Base-by-base conservation (phyloP, 1,140 invertebrate genomes). In the Caenorhabditis brenneri region DNA sequence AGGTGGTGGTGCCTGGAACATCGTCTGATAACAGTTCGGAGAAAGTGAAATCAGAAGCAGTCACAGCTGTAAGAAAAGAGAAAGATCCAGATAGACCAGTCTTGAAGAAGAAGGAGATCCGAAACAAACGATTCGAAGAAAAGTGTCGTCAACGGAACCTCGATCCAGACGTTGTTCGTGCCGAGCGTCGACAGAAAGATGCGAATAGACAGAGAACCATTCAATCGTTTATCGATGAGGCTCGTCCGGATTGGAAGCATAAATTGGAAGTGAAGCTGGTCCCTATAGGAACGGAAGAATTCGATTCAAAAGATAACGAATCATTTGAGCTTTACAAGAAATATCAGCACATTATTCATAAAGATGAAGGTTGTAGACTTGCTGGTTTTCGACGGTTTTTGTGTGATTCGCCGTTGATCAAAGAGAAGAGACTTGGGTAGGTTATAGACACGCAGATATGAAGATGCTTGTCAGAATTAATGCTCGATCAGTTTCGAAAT, bases 271-370 rank as follows among this genome's bases (percentile, higher is more conserved):
- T 82, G 0, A 49, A 65, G 42, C 33, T 84, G 2, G 78, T 84
- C 0, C 3, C 36, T 10, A 12, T 69, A 1, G 22, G n/a, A n/a
- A 55, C 55, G 4, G 12, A 33, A 16, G 93, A 92, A 88, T 95
- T 95, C 93, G 88, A 93, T 81, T 92, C 92, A 80, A 93, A 93
- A 24, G 92, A 94, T 55, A 93, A 94, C 84, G 93, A 92, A 87
- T 80, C 79, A 31, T 84, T 78, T 7, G 46, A 86, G 12, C 42
- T 86, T 15, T 86, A 81, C 42, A 84, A 93, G 91, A 95, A 95
- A 91, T 99, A 99, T 93, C 96, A 98, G 93, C 94, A 94, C 91
- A 91, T 91, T 53, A 81, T 84, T 88, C 97, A 99, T 90, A 93
- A 94, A 84, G 96, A 97, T 92, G 92, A 93, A 69, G 94, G 96